Percentiles rank a stretch among this genome's conserved stretches.
Conservation (phyloP, 2,797 vertebrate species). For the Propithecus perrieri region DNA sequence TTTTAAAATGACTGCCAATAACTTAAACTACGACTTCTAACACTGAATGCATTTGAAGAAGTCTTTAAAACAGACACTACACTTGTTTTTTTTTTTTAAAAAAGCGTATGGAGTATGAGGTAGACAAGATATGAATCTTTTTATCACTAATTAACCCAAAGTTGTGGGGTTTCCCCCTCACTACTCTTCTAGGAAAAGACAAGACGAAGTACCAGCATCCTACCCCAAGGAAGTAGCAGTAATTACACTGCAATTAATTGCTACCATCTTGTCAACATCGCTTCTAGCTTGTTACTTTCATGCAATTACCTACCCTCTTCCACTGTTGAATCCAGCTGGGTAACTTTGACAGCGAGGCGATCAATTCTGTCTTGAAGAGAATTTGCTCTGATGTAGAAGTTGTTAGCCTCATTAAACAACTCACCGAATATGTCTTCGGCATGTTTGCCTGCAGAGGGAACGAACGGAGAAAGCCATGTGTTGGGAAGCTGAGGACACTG, state of each 20-base stretch:
- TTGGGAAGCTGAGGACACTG: background rate
- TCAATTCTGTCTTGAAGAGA: constrained; percentile 98
- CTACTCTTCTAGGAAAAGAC: constrained; percentile 45
- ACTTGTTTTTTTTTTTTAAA: background rate
- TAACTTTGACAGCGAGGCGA: constrained; percentile 98
- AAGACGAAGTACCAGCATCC: constrained; percentile 64
- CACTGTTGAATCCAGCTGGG: constrained; percentile 98
- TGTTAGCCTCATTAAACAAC: constrained; percentile 98
- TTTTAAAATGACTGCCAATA: background rate
- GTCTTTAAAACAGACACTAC: background rate
- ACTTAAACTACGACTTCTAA: background rate
- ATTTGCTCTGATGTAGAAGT: constrained; percentile 97
- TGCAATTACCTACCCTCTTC: constrained; percentile 94
- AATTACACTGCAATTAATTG: constrained; percentile 79
- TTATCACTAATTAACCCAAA: background rate
- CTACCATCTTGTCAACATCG: constrained; percentile 71
- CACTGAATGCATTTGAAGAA: background rate
- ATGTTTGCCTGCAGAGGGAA: constrained; percentile 93
- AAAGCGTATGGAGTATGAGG: background rate
- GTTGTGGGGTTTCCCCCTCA: background rate
- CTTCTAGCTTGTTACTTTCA: constrained; percentile 70
- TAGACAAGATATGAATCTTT: background rate
- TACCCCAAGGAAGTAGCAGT: constrained; percentile 68
- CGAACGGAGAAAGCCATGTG: constrained; percentile 41
- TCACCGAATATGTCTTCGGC: constrained; percentile 99